These are phyloP conservation scores for Drosophila neotestacea DNA, from an alignment of 2,888 invertebrate genomes.

Conservation along the genomic window DNA sequence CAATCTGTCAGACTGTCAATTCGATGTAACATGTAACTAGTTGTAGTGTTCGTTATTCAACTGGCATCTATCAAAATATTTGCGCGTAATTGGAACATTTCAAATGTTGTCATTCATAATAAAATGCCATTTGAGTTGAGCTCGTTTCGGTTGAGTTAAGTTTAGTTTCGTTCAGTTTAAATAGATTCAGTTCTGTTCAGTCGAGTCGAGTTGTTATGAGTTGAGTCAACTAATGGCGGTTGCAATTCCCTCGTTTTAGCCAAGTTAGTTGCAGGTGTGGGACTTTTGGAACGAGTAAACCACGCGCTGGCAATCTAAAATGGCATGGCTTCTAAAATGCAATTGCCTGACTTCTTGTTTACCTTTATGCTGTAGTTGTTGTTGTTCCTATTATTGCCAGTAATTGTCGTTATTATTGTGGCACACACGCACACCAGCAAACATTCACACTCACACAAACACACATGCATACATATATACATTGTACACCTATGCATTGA, in stretches of 20 bases:
- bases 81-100: constrained; percentile 76
- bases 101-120: constrained; percentile 77
- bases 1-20: constrained; percentile 1
- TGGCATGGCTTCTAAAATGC: constrained; percentile 48
- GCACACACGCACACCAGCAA: constrained; percentile 10
- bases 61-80: constrained; percentile 62
- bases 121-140: constrained; percentile 55
- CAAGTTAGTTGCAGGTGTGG: constrained; percentile 30
- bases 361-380: constrained; percentile 22
- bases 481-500: not conserved
- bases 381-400: constrained; percentile 32
- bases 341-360: constrained; percentile 58
- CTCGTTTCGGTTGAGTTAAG: not conserved
- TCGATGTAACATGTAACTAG: constrained; percentile 15
- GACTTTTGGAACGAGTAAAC: constrained; percentile 40
- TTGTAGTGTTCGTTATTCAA: constrained; percentile 26
- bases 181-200: not conserved
- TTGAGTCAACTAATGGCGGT: constrained; percentile 63
- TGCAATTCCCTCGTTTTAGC: constrained; percentile 33
- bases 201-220: constrained; percentile 2
- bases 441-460: constrained; percentile 10
- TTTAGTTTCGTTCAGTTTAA: constrained; percentile 6
- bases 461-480: not conserved
- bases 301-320: constrained; percentile 59
- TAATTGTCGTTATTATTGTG: constrained; percentile 37